phyloP scores from a whole-genome alignment of 2,113 vertebrate genomes.

The Myxocyprinus asiaticus region DNA sequence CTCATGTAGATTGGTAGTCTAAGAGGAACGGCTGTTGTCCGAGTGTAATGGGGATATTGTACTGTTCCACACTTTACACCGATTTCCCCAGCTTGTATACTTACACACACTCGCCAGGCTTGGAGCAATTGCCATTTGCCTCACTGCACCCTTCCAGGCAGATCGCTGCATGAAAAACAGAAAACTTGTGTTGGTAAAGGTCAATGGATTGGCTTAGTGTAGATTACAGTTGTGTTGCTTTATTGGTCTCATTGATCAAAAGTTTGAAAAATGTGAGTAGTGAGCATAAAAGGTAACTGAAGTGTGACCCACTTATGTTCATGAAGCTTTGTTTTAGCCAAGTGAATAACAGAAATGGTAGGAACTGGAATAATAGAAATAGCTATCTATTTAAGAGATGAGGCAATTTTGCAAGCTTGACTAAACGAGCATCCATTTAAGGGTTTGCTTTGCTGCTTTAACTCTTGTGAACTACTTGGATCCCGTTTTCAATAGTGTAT shows the following conservation, averaged over 20 bases:
- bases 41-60: no score
- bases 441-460: not conserved
- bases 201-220: not conserved
- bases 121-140: slow-evolving; percentile 91
- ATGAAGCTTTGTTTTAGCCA: not conserved
- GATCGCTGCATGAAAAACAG: slow-evolving; percentile 79
- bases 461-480: not conserved
- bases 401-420: not conserved
- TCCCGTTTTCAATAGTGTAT: not conserved
- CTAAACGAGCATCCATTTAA: not conserved
- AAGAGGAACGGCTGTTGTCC: no score
- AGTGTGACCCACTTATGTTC: not conserved
- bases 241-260: no score
- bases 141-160: slow-evolving; percentile 93
- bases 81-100: slow-evolving; percentile 64
- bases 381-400: not conserved
- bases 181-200: not conserved
- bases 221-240: not conserved
- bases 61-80: slow-evolving; percentile 10
- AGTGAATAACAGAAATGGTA: not conserved
- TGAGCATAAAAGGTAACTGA: not conserved
- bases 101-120: slow-evolving; percentile 96
- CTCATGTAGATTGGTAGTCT: no score
- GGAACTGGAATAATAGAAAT: not conserved
- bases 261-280: no score